A percentile compares a stretch with the other conserved stretches of the same genome.
phyloP scores from a whole-genome alignment of 2,113 vertebrate species.

The Macrotis lagotis region DNA sequence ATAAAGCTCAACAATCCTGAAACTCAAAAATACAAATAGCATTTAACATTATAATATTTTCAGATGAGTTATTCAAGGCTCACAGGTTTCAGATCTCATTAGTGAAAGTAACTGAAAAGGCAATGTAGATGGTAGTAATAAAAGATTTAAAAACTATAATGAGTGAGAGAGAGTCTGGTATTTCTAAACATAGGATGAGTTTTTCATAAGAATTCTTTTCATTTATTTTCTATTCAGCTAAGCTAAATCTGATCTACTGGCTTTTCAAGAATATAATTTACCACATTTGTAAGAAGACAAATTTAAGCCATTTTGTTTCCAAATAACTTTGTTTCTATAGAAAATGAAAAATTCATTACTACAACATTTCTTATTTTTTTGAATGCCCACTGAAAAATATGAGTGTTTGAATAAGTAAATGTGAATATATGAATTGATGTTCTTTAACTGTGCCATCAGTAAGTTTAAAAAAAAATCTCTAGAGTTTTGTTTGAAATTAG shows the following conservation, averaged over 20 bases:
- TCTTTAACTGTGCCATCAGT: background rate
- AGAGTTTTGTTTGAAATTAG: background rate
- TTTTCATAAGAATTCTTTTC: conserved; percentile 40
- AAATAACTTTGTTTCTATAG: conserved; percentile 2
- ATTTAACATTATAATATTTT: background rate
- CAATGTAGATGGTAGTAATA: conserved; percentile 50
- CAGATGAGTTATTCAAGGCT: background rate
- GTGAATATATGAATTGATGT: background rate
- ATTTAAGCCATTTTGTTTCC: conserved; percentile 15
- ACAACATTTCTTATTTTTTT: background rate
- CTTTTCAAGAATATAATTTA: conserved; percentile 34
- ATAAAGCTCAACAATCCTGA: background rate
- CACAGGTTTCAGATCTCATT: conserved; percentile 9
- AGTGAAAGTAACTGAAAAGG: conserved; percentile 26
- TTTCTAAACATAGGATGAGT: conserved; percentile 22
- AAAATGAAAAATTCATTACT: background rate
- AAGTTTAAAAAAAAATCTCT: background rate
- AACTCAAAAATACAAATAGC: background rate
- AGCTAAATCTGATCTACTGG: conserved; percentile 24
- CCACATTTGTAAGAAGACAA: conserved; percentile 21
- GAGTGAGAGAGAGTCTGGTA: background rate
- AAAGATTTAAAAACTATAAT: conserved; percentile 1
- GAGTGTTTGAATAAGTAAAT: background rate
- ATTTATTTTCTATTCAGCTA: conserved; percentile 45
- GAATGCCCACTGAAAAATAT: background rate